Base-by-base conservation (phyloP, 2,888 invertebrate genomes). In the Tachina fera region DNA sequence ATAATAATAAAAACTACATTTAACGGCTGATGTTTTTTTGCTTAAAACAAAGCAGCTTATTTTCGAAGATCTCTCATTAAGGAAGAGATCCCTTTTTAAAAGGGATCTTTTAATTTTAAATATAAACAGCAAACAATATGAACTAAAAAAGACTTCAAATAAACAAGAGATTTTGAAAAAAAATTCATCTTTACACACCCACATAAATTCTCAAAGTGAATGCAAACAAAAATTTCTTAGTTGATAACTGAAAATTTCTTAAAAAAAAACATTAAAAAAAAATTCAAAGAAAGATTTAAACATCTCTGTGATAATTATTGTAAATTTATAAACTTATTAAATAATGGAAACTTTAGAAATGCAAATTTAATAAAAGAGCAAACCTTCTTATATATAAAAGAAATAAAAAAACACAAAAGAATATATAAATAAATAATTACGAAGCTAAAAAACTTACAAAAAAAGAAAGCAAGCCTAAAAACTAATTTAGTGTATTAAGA, bases 231-330 rank as follows among this genome's bases (percentile, higher is more conserved):
- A 84, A 76, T 87, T 77, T 83, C 77, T 80, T 78, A 87, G 88
- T 88, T 89, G 90, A 53, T 61, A 61, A 89, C 89, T 89, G 89
- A 82, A 87, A 78, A 86, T 84, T 60, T 68, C 58, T 67, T 81
- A 75, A 91, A 91, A 90, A 90, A 87, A 88, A 87, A 87, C 61
- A 87, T 81, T 85, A 85, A 89, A 91, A 91, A 91, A 89, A 92
- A 91, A 92, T 92, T 92, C 91, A 91, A 92, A 92, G 91, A 91
- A 92, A 92, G 91, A 92, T 87, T 92, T 91, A 92, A 91, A 92
- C 92, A 92, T 91, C 92, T 92, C 92, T 92, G 92, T 92, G 92
- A 92, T 92, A 92, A 92, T 92, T 92, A 92, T 92, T 92, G 91
- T 92, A 92, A 92, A 92, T 92, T 92, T 92, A 92, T 91, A 91